phyloP scores from a whole-genome alignment of 2,797 vertebrate genomes.

The Crypturellus tataupa region DNA sequence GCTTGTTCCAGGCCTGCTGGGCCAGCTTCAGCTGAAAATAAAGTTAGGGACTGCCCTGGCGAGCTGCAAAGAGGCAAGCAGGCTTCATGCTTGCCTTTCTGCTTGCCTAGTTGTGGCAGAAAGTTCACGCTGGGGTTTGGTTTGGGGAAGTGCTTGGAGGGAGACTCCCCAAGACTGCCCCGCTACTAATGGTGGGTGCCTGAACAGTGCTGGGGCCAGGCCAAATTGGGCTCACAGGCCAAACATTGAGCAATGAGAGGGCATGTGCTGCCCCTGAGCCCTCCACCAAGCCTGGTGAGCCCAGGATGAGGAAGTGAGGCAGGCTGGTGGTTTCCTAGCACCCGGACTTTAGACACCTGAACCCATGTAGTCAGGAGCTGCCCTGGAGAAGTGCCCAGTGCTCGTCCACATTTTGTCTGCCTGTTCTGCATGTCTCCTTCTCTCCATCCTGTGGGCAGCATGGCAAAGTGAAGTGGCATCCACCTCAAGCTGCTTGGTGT shows the following conservation, averaged over 20 bases:
- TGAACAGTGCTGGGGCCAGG: background rate
- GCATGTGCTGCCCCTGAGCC: background rate
- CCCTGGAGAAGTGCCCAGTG: background rate
- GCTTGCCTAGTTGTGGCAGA: accelerated
- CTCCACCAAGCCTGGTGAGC: background rate
- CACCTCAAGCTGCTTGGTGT: background rate
- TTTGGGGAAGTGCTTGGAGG: background rate
- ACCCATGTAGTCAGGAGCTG: background rate
- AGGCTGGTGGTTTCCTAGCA: background rate
- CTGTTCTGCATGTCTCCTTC: background rate
- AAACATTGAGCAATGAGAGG: background rate
- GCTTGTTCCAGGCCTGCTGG: conserved; percentile 27
- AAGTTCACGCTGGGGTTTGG: accelerated
- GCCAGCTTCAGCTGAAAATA: background rate
- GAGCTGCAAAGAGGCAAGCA: background rate
- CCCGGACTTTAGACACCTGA: accelerated
- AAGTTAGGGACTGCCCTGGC: background rate
- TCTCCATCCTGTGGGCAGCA: background rate
- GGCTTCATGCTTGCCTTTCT: accelerated
- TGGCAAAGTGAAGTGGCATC: background rate
- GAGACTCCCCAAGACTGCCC: background rate
- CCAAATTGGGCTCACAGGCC: background rate
- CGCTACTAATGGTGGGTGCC: background rate
- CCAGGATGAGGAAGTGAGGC: background rate
- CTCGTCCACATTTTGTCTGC: background rate